Evolutionary conservation across 2,888 invertebrate species (phyloP).

Genomic region (Nephrotoma guestfalica): DNA sequence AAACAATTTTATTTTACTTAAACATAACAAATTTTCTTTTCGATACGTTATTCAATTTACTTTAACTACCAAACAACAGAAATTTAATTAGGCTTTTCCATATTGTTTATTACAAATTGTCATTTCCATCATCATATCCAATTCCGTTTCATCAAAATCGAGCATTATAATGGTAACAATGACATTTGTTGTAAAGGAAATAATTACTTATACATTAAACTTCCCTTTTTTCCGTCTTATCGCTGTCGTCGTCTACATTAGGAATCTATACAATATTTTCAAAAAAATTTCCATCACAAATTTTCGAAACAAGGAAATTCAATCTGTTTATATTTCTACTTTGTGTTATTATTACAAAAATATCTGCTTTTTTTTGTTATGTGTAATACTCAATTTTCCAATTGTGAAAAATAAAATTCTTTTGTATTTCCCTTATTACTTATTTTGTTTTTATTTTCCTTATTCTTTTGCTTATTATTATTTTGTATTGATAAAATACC

Average conservation of each 20-base stretch:
- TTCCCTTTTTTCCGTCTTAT: neutral
- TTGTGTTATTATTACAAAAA: neutral
- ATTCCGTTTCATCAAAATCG: neutral
- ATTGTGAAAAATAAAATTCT: neutral
- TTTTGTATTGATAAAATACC: neutral
- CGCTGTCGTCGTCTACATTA: neutral
- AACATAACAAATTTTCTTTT: too few relatives aligned
- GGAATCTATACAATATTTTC: neutral
- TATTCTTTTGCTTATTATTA: neutral
- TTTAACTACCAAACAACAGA: neutral
- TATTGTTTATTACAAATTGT: neutral
- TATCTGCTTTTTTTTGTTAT: neutral
- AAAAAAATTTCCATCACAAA: neutral
- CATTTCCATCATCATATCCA: neutral
- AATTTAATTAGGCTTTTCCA: neutral
- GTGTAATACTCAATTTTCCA: neutral
- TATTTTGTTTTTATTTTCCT: neutral
- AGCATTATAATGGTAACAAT: neutral
- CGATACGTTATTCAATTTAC: neutral
- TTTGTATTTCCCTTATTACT: neutral
- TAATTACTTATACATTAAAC: neutral
- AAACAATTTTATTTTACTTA: too few relatives aligned
- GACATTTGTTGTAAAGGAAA: neutral
- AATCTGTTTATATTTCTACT: neutral
- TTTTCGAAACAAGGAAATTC: neutral